These are phyloP conservation scores for Paraplagusia blochii DNA, from an alignment of 2,113 vertebrate species.

Conservation along the genomic window DNA sequence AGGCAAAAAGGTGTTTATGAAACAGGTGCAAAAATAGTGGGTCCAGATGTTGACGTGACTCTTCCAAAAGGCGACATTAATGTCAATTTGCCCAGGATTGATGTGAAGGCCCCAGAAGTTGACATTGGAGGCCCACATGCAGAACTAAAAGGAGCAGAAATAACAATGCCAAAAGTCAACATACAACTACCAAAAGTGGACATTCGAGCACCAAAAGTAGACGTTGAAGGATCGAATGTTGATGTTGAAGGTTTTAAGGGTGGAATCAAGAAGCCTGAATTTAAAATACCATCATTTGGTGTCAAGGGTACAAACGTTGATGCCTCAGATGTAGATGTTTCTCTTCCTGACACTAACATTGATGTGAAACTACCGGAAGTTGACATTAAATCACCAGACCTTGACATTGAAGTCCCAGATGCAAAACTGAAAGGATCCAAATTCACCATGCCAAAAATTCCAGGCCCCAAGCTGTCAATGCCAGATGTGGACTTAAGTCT, in stretches of 20 bases:
- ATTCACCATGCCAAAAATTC: slow-evolving; percentile 20
- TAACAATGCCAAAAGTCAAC: no score
- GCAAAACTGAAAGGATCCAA: slow-evolving; percentile 16
- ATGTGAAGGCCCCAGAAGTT: not conserved
- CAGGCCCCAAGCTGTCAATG: slow-evolving; percentile 3
- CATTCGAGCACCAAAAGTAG: slow-evolving; percentile 17
- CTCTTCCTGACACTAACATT: not conserved
- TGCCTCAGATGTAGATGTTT: not conserved
- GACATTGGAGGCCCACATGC: not conserved
- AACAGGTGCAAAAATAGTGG: no score
- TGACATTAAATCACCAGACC: slow-evolving; percentile 1
- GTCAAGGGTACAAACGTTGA: slow-evolving; percentile 40
- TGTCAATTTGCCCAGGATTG: not conserved
- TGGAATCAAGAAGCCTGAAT: slow-evolving; percentile 13
- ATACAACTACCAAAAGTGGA: no score
- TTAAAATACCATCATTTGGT: slow-evolving; percentile 31
- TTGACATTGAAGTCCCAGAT: slow-evolving; percentile 3
- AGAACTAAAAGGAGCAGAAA: no score
- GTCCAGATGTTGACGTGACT: no score
- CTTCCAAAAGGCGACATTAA: no score
- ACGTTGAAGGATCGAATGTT: slow-evolving; percentile 13
- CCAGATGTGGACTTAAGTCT: not conserved
- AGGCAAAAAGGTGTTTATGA: slow-evolving; percentile 1
- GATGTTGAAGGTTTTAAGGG: slow-evolving; percentile 37
- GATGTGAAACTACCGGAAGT: not conserved